Evolutionary conservation across 2,797 vertebrate genomes (phyloP).

Genomic region (Pseudochromis fuscus): DNA sequence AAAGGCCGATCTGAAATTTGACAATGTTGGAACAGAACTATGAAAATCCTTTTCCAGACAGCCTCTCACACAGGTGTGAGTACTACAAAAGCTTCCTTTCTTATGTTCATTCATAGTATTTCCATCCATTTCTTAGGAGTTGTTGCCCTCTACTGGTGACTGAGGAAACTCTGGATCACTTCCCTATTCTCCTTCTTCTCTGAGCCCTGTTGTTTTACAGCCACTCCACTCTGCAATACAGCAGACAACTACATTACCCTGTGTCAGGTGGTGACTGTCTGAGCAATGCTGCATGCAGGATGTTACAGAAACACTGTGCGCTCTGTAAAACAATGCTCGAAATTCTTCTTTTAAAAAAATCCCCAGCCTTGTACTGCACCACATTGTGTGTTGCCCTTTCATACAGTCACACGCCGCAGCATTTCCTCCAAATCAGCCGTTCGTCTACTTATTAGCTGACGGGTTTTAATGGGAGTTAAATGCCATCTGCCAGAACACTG

Average conservation of each 20-base stretch:
- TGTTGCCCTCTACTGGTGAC: constrained; percentile 83
- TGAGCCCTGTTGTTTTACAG: constrained; percentile 4
- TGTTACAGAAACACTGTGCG: not conserved
- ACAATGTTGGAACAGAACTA: constrained; percentile 22
- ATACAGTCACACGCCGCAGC: constrained; percentile 34
- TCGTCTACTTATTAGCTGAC: constrained; percentile 45
- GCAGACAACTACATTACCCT: no score
- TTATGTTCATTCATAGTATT: constrained; percentile 56
- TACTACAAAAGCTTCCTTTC: constrained; percentile 55
- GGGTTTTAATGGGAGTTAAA: constrained; percentile 63
- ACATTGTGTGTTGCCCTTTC: constrained; percentile 16
- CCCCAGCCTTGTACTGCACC: constrained; percentile 1
- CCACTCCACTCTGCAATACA: constrained; percentile 19
- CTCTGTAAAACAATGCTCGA: not conserved
- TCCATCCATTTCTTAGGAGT: constrained; percentile 67
- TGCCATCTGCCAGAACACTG: constrained; percentile 63
- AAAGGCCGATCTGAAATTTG: constrained; percentile 14
- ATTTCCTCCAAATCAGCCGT: constrained; percentile 54
- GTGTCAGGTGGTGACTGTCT: no score
- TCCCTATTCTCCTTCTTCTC: not conserved
- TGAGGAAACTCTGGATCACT: constrained; percentile 37
- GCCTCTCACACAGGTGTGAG: constrained; percentile 55
- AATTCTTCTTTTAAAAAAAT: constrained; percentile 3
- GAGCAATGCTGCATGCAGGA: not conserved
- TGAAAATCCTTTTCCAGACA: constrained; percentile 46